Evolutionary conservation across 2,113 vertebrate species (phyloP).

Genomic region (Spea multiplicata): DNA sequence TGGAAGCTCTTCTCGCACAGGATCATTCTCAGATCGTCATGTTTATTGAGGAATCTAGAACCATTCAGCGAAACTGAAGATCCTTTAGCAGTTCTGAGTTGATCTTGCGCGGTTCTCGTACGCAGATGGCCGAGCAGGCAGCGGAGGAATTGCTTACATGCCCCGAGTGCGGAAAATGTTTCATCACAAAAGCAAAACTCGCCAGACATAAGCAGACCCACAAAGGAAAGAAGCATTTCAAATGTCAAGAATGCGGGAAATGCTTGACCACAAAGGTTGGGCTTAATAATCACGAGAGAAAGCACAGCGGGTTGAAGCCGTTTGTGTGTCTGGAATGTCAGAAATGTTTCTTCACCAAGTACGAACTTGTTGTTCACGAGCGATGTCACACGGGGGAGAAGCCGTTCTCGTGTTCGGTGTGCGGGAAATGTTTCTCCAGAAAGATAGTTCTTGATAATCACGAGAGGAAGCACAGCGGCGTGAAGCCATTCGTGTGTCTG

Average conservation of each 20-base stretch:
- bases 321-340: slow-evolving; percentile 26
- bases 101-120: no score
- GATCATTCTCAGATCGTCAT: no score
- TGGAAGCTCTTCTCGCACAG: no score
- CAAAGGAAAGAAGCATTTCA: slow-evolving; percentile 16
- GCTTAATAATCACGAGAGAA: slow-evolving; percentile 31
- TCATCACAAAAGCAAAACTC: slow-evolving; percentile 38
- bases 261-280: slow-evolving; percentile 9
- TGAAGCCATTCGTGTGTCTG: not conserved
- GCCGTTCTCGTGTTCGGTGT: not conserved
- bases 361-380: slow-evolving; percentile 44
- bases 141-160: no score
- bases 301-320: slow-evolving; percentile 28
- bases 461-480: slow-evolving; percentile 17
- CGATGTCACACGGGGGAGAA: not conserved
- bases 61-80: no score
- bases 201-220: slow-evolving; percentile 30
- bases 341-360: slow-evolving; percentile 22
- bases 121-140: no score
- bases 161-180: slow-evolving; percentile 38
- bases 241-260: slow-evolving; percentile 25
- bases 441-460: slow-evolving; percentile 22
- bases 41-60: no score
- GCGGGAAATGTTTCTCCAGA: not conserved
- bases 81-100: no score